Conservation (phyloP, 2,888 invertebrate species). For the Polia nebulosa region DNA sequence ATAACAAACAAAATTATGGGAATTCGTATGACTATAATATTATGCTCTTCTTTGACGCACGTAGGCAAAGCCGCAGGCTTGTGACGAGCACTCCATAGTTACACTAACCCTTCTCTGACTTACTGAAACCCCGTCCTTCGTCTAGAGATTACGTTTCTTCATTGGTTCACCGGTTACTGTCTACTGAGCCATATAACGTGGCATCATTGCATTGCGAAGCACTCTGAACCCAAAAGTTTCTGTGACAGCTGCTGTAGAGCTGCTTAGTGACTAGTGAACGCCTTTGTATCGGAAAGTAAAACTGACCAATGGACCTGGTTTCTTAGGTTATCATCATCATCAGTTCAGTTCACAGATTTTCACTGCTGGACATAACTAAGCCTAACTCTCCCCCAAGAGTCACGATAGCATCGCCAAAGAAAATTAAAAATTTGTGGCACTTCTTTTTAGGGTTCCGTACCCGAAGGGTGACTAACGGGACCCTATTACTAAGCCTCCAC, state of each 20-base stretch:
- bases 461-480: no score
- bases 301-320: not conserved
- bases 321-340: not conserved
- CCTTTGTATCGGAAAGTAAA: not conserved
- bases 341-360: no score
- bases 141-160: constrained; percentile 8
- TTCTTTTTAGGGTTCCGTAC: no score
- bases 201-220: constrained; percentile 7
- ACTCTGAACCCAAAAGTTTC: constrained; percentile 8
- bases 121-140: not conserved
- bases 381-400: no score
- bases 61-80: no score
- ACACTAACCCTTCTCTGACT: not conserved
- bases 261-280: not conserved
- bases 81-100: no score
- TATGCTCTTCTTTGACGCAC: no score
- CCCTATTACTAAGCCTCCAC: no score
- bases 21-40: not conserved
- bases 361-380: no score
- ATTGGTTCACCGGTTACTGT: constrained; percentile 3
- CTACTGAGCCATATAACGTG: not conserved
- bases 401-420: no score
- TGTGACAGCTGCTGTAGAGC: not conserved
- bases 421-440: no score
- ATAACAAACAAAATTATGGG: no score